phyloP scores from a whole-genome alignment of 2,888 invertebrate genomes.

The Colostygia pectinataria region DNA sequence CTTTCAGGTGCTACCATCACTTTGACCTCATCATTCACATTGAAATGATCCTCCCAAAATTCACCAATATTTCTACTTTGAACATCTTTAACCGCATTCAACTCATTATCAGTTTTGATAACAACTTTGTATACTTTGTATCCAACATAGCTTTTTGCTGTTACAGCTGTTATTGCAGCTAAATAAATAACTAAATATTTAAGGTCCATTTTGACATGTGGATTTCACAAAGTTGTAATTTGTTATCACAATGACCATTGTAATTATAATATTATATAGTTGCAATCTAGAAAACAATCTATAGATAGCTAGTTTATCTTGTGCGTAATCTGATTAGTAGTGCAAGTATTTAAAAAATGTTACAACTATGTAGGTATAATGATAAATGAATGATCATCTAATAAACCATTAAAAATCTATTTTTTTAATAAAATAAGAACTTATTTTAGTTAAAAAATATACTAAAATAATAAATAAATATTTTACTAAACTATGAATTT shows the following conservation, averaged over 20 bases:
- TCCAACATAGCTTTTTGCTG: slow-evolving; percentile 71
- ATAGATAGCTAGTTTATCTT: not conserved
- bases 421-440: no score
- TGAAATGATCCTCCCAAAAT: slow-evolving; percentile 63
- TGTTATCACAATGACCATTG: no score
- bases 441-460: no score
- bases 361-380: no score
- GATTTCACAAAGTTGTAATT: not conserved
- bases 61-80: slow-evolving; percentile 59
- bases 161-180: slow-evolving; percentile 24
- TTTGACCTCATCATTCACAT: slow-evolving; percentile 57
- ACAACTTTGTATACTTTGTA: slow-evolving; percentile 83
- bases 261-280: no score
- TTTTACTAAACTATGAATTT: no score
- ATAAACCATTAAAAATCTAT: no score
- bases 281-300: not conserved
- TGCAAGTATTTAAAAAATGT: no score
- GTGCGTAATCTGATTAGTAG: not conserved
- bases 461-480: no score
- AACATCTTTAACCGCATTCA: slow-evolving; percentile 69
- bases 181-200: slow-evolving; percentile 37
- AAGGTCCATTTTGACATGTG: slow-evolving; percentile 40
- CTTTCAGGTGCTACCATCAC: slow-evolving; percentile 59
- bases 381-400: no score
- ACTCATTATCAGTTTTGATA: slow-evolving; percentile 72